These are phyloP conservation scores for Antitype chi DNA, from an alignment of 2,888 invertebrate species.

Conservation along the genomic window DNA sequence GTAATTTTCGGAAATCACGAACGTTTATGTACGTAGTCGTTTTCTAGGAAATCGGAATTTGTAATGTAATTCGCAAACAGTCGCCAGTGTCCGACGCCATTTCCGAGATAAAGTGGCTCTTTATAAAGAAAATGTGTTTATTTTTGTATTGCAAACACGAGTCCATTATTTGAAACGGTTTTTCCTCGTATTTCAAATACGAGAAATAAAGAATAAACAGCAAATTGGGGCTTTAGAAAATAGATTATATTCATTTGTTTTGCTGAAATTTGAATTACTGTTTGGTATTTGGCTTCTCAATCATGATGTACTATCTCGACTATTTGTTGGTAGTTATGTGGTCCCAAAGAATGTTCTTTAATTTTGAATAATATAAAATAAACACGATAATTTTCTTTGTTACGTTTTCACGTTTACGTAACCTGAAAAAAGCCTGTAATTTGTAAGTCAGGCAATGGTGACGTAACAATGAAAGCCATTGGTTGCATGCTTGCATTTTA, in stretches of 20 bases:
- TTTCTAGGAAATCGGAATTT: conserved; percentile 43
- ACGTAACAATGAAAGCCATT: conserved; percentile 42
- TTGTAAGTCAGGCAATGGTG: conserved; percentile 32
- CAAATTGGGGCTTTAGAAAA: conserved; percentile 25
- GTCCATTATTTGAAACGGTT: conserved; percentile 38
- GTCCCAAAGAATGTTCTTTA: background rate
- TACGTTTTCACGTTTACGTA: background rate
- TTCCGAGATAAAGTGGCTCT: conserved; percentile 28
- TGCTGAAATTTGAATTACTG: conserved; percentile 2
- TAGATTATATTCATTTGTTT: conserved; percentile 22
- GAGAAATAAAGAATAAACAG: conserved; percentile 31
- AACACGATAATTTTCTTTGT: background rate
- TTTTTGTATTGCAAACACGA: conserved; percentile 38
- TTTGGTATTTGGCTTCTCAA: background rate
- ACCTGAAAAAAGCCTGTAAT: conserved; percentile 8
- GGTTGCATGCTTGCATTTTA: conserved; percentile 54
- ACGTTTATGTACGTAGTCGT: background rate
- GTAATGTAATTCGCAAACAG: conserved; percentile 40
- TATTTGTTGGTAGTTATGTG: background rate
- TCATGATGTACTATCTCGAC: background rate
- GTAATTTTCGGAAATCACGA: conserved; percentile 28
- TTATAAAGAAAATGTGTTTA: conserved; percentile 41
- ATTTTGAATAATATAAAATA: background rate
- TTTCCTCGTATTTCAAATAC: conserved; percentile 42
- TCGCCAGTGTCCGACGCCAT: conserved; percentile 23